Base-by-base conservation (phyloP, 2,888 invertebrate genomes). In the Lottia scabra region DNA sequence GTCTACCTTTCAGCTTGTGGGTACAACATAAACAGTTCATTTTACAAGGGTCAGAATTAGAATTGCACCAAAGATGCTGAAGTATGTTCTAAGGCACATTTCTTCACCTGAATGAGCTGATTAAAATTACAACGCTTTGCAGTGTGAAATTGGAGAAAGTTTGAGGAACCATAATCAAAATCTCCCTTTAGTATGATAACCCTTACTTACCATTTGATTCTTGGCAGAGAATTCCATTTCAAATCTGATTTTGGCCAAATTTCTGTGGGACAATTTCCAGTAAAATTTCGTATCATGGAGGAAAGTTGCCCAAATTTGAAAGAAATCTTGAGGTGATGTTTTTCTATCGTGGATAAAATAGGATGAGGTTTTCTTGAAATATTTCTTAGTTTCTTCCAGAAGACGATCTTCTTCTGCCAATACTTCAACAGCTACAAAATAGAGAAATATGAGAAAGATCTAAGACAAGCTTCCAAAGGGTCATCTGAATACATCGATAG, bases 181-280 rank as follows among this genome's bases (percentile, higher is more conserved):
- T n/a, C n/a, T n/a, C n/a, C n/a, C n/a, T n/a, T n/a, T n/a, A n/a
- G n/a, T 6, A 38, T 38, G 5, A 4, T 5, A 38, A 38, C 38
- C 5, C 44, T 4, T 4, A 76, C 78, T 74, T 75, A 85, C 85
- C 82, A 82, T 68, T 73, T 85, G 84, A 48, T 84, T 85, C 78
- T 84, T 86, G 67, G 79, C 81, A 46, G 81, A 80, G 71, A 87
- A 84, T 67, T 86, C 85, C 46, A 80, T 72, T 68, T 85, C 84
- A 70, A 87, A 88, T 75, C 84, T 80, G 68, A 83, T 81, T 68
- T 83, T 82, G 38, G 87, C 85, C 38, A 88, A 76, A 16, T 84
- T 81, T 38, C 84, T 70, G 70, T 87, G 87, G 16, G 87, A 87
- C 13, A 84, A 78, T 71, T 86, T 84, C 88, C 88, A 88, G 77